Conservation (phyloP, 2,888 invertebrate genomes). For the Melipona bicolor region DNA sequence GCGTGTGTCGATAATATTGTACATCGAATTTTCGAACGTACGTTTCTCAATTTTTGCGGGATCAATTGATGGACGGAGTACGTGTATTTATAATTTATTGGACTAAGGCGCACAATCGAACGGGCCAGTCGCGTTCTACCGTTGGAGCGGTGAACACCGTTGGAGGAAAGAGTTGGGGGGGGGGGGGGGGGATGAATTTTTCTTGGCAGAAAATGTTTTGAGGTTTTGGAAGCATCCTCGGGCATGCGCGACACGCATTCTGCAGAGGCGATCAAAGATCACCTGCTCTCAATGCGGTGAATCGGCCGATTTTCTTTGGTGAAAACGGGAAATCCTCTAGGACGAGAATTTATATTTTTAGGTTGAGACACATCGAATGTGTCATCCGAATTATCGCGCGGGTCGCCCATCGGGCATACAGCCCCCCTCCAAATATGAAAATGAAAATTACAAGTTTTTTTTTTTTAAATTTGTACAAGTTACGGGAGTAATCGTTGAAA, state of each 20-base stretch:
- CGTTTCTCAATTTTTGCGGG: slow-evolving; percentile 5
- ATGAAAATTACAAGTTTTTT: too few relatives aligned
- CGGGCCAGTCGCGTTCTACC: neutral
- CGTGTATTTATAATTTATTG: slow-evolving; percentile 30
- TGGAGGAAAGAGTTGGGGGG: slow-evolving; percentile 13
- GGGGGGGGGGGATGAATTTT: slow-evolving; percentile 39
- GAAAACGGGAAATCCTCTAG: slow-evolving; percentile 1
- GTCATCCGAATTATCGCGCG: neutral
- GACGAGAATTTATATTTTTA: neutral
- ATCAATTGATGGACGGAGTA: slow-evolving; percentile 11
- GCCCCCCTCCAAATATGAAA: too few relatives aligned
- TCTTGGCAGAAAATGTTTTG: slow-evolving; percentile 52
- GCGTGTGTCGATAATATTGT: neutral
- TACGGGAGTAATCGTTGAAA: neutral
- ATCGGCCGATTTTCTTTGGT: slow-evolving; percentile 28
- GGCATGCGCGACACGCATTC: slow-evolving; percentile 28
- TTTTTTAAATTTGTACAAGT: neutral
- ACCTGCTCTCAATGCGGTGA: slow-evolving; percentile 38
- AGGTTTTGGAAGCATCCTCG: slow-evolving; percentile 48
- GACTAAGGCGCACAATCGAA: slow-evolving; percentile 8
- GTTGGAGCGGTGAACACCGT: slow-evolving; percentile 19
- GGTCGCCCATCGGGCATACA: neutral
- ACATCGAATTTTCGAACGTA: neutral
- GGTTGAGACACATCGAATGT: neutral
- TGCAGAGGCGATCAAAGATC: slow-evolving; percentile 50